These are phyloP conservation scores for Zaprionus vittiger DNA, from an alignment of 1,140 invertebrate species.

Conservation along the genomic window DNA sequence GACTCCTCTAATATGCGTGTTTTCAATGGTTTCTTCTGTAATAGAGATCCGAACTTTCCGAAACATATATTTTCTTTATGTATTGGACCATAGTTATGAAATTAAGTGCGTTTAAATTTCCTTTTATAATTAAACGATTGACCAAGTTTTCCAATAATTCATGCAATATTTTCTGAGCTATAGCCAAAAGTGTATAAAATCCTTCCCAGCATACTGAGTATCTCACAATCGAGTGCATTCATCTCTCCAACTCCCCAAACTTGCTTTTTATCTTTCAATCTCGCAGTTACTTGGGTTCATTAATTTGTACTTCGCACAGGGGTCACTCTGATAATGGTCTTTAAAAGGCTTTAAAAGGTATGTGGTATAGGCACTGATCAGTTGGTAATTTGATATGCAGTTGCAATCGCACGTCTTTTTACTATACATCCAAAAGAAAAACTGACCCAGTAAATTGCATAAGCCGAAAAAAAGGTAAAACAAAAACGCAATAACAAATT, in stretches of 20 bases:
- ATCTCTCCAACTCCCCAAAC: neutral
- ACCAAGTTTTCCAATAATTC: neutral
- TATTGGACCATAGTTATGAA: neutral
- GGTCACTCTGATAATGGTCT: conserved; percentile 62
- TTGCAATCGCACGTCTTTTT: conserved; percentile 61
- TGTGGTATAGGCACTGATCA: conserved; percentile 53
- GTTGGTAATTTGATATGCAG: conserved; percentile 60
- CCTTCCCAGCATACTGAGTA: neutral
- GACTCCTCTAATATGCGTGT: neutral
- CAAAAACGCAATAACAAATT: neutral
- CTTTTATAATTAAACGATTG: neutral
- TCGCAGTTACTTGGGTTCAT: conserved; percentile 57
- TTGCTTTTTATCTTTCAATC: conserved; percentile 65
- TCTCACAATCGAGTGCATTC: neutral
- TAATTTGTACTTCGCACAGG: conserved; percentile 51
- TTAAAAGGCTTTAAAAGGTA: conserved; percentile 71
- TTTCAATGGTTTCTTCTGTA: neutral
- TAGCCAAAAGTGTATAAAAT: neutral
- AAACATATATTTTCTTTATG: neutral
- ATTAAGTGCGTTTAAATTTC: neutral
- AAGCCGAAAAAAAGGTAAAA: conserved; percentile 55
- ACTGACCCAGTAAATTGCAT: conserved; percentile 61
- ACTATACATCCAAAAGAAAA: conserved; percentile 1
- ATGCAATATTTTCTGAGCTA: neutral
- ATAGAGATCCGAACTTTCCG: neutral